These are phyloP conservation scores for Synergus japonicus DNA, from an alignment of 2,888 invertebrate species.

Conservation along the genomic window DNA sequence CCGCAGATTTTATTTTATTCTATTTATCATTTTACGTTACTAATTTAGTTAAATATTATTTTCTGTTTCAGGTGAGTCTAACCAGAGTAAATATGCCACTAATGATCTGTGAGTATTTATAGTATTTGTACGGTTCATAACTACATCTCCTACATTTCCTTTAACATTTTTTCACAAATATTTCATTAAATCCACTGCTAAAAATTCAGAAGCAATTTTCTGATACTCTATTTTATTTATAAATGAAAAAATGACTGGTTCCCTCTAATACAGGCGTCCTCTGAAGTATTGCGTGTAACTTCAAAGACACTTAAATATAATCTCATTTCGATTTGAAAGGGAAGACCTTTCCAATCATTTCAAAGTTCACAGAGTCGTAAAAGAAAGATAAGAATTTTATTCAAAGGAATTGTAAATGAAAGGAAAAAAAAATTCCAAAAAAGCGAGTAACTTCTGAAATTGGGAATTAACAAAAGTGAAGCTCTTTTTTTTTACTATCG, in stretches of 20 bases:
- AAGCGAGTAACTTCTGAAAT: not conserved
- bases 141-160: not conserved
- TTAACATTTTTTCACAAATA: too few species aligned
- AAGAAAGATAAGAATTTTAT: not conserved
- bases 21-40: too few species aligned
- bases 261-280: not conserved
- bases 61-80: not conserved
- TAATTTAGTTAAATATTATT: not conserved
- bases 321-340: not conserved
- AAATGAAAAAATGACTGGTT: not conserved
- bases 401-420: not conserved
- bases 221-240: not conserved
- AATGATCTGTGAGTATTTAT: not conserved
- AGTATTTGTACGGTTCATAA: not conserved
- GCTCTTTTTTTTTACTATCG: not conserved
- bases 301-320: not conserved
- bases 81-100: not conserved
- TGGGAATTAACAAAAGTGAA: not conserved
- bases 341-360: not conserved
- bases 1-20: too few species aligned
- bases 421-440: not conserved
- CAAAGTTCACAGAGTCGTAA: not conserved
- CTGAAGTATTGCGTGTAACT: not conserved
- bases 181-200: not conserved
- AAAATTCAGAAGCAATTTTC: not conserved